A percentile compares a stretch with the other conserved stretches of the same genome.
Conservation (phyloP, 2,797 vertebrate genomes). For the Microctenopoma stevenorrisi region DNA sequence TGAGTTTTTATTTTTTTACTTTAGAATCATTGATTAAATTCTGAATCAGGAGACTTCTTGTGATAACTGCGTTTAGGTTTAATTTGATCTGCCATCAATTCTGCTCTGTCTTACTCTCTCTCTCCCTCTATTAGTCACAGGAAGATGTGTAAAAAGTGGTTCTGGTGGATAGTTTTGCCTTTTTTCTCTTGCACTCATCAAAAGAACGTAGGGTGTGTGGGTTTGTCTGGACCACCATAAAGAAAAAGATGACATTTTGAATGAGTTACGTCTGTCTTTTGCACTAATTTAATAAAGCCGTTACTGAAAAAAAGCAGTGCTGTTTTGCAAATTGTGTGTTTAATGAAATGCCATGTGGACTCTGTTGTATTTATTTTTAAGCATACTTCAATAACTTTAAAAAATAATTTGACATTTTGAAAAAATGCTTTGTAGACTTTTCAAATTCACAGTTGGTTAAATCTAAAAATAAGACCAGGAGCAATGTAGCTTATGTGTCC, state of each 20-base stretch:
- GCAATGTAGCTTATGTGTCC: too few relatives aligned
- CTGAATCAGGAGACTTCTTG: slow-evolving; percentile 73
- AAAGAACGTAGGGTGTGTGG: slow-evolving; percentile 71
- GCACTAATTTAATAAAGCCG: slow-evolving; percentile 91
- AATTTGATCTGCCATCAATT: slow-evolving; percentile 59
- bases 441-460: neutral
- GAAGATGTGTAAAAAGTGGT: slow-evolving; percentile 71
- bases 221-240: slow-evolving; percentile 76
- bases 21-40: slow-evolving; percentile 63
- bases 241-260: slow-evolving; percentile 86
- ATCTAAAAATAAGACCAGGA: neutral
- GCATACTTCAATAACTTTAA: neutral
- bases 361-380: neutral
- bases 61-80: slow-evolving; percentile 70
- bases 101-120: slow-evolving; percentile 48
- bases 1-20: slow-evolving; percentile 34
- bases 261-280: slow-evolving; percentile 89
- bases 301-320: slow-evolving; percentile 82
- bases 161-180: slow-evolving; percentile 75
- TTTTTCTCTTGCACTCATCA: slow-evolving; percentile 70
- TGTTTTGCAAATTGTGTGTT: slow-evolving; percentile 50
- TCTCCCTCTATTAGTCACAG: slow-evolving; percentile 57
- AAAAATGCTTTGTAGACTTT: neutral
- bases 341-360: neutral
- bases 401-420: neutral